Evolutionary conservation across 2,113 vertebrate species (phyloP), one percentile per base, ranked within the genome.

Genomic region (Microcebus murinus): DNA sequence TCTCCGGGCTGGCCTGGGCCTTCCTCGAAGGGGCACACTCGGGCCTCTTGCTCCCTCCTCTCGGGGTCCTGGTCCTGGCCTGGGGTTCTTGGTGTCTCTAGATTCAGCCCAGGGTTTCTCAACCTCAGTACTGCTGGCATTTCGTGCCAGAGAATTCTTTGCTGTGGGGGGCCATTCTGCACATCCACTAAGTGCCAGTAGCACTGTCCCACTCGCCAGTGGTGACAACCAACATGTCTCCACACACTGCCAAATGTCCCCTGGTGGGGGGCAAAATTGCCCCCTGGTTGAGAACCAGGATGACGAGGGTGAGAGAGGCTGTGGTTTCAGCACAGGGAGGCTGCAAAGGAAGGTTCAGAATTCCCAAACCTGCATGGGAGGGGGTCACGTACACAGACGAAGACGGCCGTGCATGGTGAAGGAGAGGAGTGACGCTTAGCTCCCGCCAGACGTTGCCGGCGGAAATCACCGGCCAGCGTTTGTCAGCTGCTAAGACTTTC

Each of bases 341-440:
- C 77, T 39, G 18, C 14, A 29, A 42, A 36, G 23, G 1, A 55
- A 12, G 2, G 7, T 31, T n/a, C 10, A 0, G 68, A 48, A 12
- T 23, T 48, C 91, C 77, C n/a, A 77, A 6, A 45, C 31, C 10
- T 25, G 0, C 0, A 6, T 12, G 20, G 31, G 29, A 50, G 29
- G 25, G 25, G n/a, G 63, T 39, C 84, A 17, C 34, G 14, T 0
- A 21, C 15, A 13, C 80, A 5, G 13, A 39, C 14, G 20, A 50
- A 8, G 34, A 12, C 8, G 42, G 29, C 55, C 6, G 11, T 4
- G 52, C 20, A 1, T 20, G 31, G 25, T 0, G 10, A 52, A 9
- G 1, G 11, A 67, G 23, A 42, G 13, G 23, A 39, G 27, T 21
- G 0, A 0, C 0, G 0, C 48, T 80, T 0, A 2, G 14, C 8